Conservation (phyloP, 2,888 invertebrate species). For the Tineola bisselliella region DNA sequence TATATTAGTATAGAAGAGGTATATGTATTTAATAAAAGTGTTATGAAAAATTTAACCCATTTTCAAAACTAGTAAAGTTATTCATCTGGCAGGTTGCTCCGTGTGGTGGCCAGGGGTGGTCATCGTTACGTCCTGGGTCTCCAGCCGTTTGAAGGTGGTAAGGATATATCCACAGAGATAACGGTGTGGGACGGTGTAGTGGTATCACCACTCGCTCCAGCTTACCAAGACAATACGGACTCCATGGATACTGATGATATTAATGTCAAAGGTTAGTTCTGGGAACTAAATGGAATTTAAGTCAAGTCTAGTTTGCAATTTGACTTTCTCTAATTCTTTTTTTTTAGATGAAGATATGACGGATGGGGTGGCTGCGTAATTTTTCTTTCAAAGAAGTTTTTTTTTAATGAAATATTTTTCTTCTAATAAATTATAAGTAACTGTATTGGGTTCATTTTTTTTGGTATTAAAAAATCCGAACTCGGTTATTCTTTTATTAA, state of each 20-base stretch:
- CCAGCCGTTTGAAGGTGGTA: constrained; percentile 61
- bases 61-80: too few species aligned
- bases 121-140: constrained; percentile 88
- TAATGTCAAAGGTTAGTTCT: constrained; percentile 32
- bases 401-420: too few species aligned
- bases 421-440: not conserved
- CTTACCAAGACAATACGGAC: constrained; percentile 87
- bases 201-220: constrained; percentile 93
- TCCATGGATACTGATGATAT: constrained; percentile 57
- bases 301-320: too few species aligned
- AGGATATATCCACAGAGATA: constrained; percentile 85
- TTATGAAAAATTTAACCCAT: too few species aligned
- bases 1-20: too few species aligned
- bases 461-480: too few species aligned
- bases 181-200: constrained; percentile 97
- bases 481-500: too few species aligned
- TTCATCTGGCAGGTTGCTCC: constrained; percentile 71
- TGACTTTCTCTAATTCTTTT: constrained; percentile 12
- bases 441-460: not conserved
- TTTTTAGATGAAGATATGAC: constrained; percentile 38
- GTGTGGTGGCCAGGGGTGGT: constrained; percentile 93
- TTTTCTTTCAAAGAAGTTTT: not conserved
- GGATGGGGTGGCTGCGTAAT: constrained; percentile 43
- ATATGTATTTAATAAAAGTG: too few species aligned
- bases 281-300: not conserved